Conservation (phyloP, 2,888 invertebrate genomes). For the Erpobdella octoculata region DNA sequence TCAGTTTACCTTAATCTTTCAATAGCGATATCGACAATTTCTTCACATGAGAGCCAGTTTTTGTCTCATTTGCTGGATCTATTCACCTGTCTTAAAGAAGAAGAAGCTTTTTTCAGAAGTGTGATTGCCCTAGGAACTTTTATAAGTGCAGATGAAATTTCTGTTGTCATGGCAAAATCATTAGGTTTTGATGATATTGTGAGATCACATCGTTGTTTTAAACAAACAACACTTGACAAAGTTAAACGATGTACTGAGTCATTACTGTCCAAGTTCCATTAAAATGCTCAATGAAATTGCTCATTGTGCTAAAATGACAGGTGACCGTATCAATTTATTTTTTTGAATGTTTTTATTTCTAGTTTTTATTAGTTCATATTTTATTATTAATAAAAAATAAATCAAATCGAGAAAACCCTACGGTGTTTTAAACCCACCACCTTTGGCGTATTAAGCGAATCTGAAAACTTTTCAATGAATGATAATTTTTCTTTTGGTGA, state of each 20-base stretch:
- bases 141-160: constrained; percentile 47
- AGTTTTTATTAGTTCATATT: too few species aligned
- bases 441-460: too few species aligned
- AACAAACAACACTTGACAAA: background rate
- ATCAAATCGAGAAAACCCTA: too few species aligned
- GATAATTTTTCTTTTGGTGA: too few species aligned
- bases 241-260: background rate
- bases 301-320: too few species aligned
- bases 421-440: too few species aligned
- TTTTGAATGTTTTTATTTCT: too few species aligned
- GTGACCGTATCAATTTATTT: too few species aligned
- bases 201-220: constrained; percentile 24
- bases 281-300: too few species aligned
- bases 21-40: constrained; percentile 52
- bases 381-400: too few species aligned
- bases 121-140: constrained; percentile 72
- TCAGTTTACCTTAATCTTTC: constrained; percentile 68
- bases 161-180: constrained; percentile 44
- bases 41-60: constrained; percentile 42
- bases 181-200: constrained; percentile 39
- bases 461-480: too few species aligned
- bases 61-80: constrained; percentile 40
- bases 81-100: constrained; percentile 58
- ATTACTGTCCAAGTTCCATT: background rate
- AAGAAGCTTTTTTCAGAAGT: constrained; percentile 68